Percentiles rank a stretch among this genome's conserved stretches.
Conservation (phyloP, 2,888 invertebrate species). For the Torymus auratus region DNA sequence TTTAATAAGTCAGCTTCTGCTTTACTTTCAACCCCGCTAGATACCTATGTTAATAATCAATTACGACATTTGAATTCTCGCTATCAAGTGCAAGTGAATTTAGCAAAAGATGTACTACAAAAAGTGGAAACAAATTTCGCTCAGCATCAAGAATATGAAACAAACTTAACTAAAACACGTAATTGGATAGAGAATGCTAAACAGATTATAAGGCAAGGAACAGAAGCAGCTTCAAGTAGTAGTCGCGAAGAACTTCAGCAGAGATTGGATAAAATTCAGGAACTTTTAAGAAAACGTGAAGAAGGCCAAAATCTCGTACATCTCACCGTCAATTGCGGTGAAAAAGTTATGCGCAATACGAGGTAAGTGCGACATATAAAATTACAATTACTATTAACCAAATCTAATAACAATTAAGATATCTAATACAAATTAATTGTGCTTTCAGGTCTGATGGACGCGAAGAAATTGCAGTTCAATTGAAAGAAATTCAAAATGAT, state of each 20-base stretch:
- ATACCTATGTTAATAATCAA: constrained; percentile 92
- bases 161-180: constrained; percentile 85
- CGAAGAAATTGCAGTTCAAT: constrained; percentile 89
- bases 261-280: constrained; percentile 87
- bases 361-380: constrained; percentile 30
- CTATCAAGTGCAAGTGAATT: constrained; percentile 91
- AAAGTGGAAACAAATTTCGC: constrained; percentile 93
- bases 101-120: constrained; percentile 92
- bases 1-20: constrained; percentile 88
- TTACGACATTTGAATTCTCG: constrained; percentile 90
- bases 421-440: too few relatives aligned
- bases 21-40: constrained; percentile 88
- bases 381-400: too few relatives aligned
- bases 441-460: constrained; percentile 87
- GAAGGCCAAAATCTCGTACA: constrained; percentile 92
- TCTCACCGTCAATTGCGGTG: constrained; percentile 91
- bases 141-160: constrained; percentile 89
- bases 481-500: constrained; percentile 93
- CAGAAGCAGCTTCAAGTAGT: constrained; percentile 87
- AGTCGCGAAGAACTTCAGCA: constrained; percentile 90
- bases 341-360: constrained; percentile 91
- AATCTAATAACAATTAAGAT: too few relatives aligned
- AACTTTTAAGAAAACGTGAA: constrained; percentile 88
- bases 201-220: constrained; percentile 87
- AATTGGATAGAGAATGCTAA: constrained; percentile 93